Evolutionary conservation across 2,797 vertebrate genomes (phyloP), one percentile per base, ranked within the genome.

Genomic region (Odontamblyopus lacepedii): DNA sequence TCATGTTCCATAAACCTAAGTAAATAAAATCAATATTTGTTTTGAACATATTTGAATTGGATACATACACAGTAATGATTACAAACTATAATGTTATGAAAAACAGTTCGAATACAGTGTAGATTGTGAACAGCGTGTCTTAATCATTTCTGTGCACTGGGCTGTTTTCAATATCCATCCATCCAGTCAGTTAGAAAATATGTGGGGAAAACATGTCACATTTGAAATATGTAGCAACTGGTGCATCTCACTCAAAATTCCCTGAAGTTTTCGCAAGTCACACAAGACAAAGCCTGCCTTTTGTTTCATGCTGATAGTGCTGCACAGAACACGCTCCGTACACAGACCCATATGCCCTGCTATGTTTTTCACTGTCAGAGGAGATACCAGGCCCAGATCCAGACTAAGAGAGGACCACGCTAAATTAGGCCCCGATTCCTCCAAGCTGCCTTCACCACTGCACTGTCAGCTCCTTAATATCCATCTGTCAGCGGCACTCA

Each of bases 201-300:
- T 82, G 86, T 82, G 72, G 77, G 82, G 79, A 79, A 74, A 81
- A 81, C 85, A 80, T 84, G 86, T 83, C 85, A 86, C 74, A 85
- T 88, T 88, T 85, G 77, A 88, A 89, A 82, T 82, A 86, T 90
- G 87, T 63, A 64, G 77, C 78, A 88, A 83, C 78, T 88, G 81
- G 77, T 50, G 23, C 80, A 82, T 90, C 78, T 83, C 84, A 64
- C 77, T 88, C 78, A 26, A 80, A 85, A 90, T 87, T 90, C 88
- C 82, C 74, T 30, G 51, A 88, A 86, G 85, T 88, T 87, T 89
- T 87, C 61, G 84, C 79, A 82, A 79, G 78, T 77, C 76, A 51
- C 53, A 6, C 50, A 66, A 83, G 73, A 89, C 89, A 90, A 89
- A 84, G 87, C 71, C 15, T 65, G 71, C 76, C 75, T 91, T 86